Evolutionary conservation across 2,888 invertebrate genomes (phyloP).

Genomic region (Creontiades dilutus): DNA sequence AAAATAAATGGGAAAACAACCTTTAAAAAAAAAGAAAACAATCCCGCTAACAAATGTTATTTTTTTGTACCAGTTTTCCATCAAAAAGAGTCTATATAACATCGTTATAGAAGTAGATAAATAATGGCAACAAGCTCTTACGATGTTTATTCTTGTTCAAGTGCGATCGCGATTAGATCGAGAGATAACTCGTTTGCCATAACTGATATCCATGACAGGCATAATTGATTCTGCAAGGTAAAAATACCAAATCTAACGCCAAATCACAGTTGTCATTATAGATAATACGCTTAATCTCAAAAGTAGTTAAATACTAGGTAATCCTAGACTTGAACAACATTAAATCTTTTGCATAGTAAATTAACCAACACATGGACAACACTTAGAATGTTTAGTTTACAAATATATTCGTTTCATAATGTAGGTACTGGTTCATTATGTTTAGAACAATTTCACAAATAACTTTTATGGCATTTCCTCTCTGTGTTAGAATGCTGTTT

Average conservation of each 20-base stretch:
- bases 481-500: not conserved
- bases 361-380: not conserved
- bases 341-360: not conserved
- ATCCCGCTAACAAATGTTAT: not conserved
- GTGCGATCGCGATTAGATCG: not conserved
- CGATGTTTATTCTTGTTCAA: slow-evolving; percentile 38
- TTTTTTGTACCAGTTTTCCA: not conserved
- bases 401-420: not conserved
- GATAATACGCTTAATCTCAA: too few species aligned
- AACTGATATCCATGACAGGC: too few species aligned
- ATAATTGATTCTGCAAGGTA: too few species aligned
- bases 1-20: slow-evolving; percentile 45
- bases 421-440: not conserved
- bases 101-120: not conserved
- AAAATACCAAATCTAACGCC: too few species aligned
- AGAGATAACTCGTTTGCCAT: too few species aligned
- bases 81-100: too few species aligned
- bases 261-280: too few species aligned
- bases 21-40: slow-evolving; percentile 8
- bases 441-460: not conserved
- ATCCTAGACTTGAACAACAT: not conserved
- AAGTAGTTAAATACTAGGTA: too few species aligned
- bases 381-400: not conserved
- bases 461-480: not conserved
- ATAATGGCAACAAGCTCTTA: not conserved